Evolutionary conservation across 1,140 invertebrate genomes (phyloP), one percentile per base, ranked within the genome.

Genomic region (Drosophila repleta): DNA sequence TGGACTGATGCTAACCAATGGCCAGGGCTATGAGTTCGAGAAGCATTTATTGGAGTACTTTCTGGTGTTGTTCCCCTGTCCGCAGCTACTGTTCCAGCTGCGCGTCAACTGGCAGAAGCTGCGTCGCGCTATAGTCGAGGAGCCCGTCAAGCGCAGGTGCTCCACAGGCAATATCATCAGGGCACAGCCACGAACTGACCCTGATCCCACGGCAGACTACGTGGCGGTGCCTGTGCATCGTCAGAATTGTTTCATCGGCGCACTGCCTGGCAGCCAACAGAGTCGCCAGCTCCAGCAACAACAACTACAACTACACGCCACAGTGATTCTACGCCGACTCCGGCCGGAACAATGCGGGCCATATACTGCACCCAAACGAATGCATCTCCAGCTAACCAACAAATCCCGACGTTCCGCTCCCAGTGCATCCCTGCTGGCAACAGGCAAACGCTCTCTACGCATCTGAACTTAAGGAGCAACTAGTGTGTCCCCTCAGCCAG

Each of bases 221-320:
- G 58, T 55, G 21, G 83, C 80, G 2, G 84, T 81, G 24, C 74
- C 90, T 3, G 90, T 91, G 10, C 69, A 67, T 62, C 76, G 90
- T 4, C 90, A 90, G 46, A 90, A 91, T 39, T 90, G 90, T 43
- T 91, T 91, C 20, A 46, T 91, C 0, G 90, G 90, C 24, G 63
- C 43, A 6, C 21, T 87, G 15, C 89, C 89, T 1, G 11, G 24
- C 15, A 51, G 21, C 26, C 81, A 66, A 20, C 78, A 88, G n/a
- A 63, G 63, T 17, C 26, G 65, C 32, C 68, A 77, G 13, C 10
- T 76, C 4, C 62, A 60, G 17, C 60, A 53, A 3, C 46, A 39
- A 8, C 53, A 49, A 13, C 18, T 45, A 15, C 18, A 18, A 21
- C 26, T 13, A 8, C 60, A 37, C 24, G 18, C 32, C 0, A 15